Evolutionary conservation across 2,113 vertebrate species (phyloP).

Genomic region (Dendrocopos noguchii): DNA sequence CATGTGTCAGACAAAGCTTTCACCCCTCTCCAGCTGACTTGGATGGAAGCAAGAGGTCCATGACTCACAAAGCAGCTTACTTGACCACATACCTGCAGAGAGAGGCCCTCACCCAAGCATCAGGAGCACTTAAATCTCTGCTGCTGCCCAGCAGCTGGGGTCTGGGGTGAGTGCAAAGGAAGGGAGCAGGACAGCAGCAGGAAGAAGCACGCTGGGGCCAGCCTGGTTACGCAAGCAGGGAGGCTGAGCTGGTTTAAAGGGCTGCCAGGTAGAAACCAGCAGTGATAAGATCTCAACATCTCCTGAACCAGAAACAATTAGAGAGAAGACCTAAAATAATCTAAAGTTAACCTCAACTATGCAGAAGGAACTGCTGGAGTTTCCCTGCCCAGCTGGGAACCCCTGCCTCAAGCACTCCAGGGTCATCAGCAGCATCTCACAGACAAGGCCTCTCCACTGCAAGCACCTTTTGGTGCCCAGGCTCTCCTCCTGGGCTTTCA

Average conservation of each 20-base stretch:
- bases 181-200: not conserved
- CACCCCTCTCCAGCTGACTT: not conserved
- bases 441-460: not conserved
- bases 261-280: not conserved
- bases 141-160: not conserved
- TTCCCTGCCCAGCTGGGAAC: not conserved
- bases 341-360: not conserved
- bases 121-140: not conserved
- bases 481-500: not conserved
- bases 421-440: not conserved
- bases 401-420: not conserved
- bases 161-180: not conserved
- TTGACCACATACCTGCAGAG: not conserved
- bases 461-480: not conserved
- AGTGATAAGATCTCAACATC: not conserved
- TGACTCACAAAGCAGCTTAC: not conserved
- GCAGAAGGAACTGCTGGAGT: not conserved
- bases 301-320: not conserved
- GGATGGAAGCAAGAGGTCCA: not conserved
- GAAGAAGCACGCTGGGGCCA: accelerated
- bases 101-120: not conserved
- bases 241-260: not conserved
- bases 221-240: not conserved
- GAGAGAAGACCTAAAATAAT: not conserved
- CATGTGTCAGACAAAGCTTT: not conserved